A percentile compares a stretch with the other conserved stretches of the same genome.
Conservation (phyloP, 2,113 vertebrate genomes). For the Myodes glareolus region DNA sequence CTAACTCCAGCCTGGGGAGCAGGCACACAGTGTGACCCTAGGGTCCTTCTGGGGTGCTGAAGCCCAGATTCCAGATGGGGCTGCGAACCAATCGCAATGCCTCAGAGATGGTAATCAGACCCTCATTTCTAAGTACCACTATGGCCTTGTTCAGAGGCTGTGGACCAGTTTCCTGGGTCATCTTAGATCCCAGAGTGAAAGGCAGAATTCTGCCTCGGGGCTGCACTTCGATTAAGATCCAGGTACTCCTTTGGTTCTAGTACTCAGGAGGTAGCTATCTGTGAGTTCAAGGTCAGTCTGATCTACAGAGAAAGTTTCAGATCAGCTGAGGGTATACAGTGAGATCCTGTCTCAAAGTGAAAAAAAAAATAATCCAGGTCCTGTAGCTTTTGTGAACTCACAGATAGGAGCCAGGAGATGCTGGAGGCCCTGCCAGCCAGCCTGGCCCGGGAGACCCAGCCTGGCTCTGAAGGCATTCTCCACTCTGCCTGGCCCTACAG, state of each 20-base stretch:
- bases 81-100: background rate
- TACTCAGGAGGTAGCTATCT: background rate
- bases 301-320: background rate
- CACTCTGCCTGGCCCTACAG: fast-evolving
- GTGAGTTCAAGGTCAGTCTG: background rate
- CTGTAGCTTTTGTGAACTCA: fast-evolving
- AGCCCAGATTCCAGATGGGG: background rate
- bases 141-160: background rate
- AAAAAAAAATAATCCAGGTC: background rate
- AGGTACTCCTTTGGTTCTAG: background rate
- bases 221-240: background rate
- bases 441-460: background rate
- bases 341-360: fast-evolving
- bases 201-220: fast-evolving
- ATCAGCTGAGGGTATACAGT: background rate
- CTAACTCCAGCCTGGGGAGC: background rate
- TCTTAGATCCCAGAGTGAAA: background rate
- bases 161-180: background rate
- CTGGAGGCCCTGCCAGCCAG: background rate
- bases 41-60: background rate
- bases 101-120: background rate
- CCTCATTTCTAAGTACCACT: fast-evolving
- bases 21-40: background rate
- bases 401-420: background rate
- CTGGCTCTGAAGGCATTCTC: background rate